Percentiles rank a stretch among this genome's conserved stretches.
Evolutionary conservation across 2,797 vertebrate genomes (phyloP).

Genomic region (Peromyscus eremicus): DNA sequence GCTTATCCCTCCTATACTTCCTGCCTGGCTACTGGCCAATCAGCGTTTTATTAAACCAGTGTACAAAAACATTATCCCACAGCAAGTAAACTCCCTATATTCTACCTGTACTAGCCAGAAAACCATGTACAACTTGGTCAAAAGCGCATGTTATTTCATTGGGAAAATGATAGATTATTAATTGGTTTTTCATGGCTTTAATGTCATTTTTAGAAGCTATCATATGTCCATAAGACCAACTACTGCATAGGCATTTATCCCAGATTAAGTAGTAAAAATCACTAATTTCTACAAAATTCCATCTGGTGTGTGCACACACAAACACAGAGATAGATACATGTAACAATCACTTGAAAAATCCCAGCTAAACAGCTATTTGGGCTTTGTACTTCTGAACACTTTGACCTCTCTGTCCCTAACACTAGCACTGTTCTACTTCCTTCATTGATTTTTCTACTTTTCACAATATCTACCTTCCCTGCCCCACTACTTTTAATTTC

Average conservation of each 20-base stretch:
- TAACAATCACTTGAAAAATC: slow-evolving; percentile 2
- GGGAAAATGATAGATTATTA: neutral
- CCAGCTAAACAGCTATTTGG: neutral
- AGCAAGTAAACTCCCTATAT: slow-evolving; percentile 35
- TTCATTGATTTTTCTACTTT: neutral
- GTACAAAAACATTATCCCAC: no score
- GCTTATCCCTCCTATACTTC: no score
- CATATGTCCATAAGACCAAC: slow-evolving; percentile 1
- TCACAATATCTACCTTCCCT: neutral
- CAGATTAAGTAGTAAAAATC: neutral
- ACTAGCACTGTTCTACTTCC: neutral
- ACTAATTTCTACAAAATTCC: slow-evolving; percentile 13
- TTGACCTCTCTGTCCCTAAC: neutral
- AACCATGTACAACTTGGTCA: slow-evolving; percentile 21
- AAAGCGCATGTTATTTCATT: neutral
- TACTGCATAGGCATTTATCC: neutral
- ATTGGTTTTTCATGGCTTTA: slow-evolving; percentile 42
- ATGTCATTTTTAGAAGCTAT: slow-evolving; percentile 19
- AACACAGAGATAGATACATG: neutral
- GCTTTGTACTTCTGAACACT: neutral
- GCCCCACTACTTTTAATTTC: neutral
- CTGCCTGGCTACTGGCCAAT: no score
- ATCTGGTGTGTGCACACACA: neutral
- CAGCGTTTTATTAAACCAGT: no score
- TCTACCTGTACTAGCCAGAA: slow-evolving; percentile 46